Evolutionary conservation across 2,888 invertebrate species (phyloP).

Genomic region (Diploptera punctata): DNA sequence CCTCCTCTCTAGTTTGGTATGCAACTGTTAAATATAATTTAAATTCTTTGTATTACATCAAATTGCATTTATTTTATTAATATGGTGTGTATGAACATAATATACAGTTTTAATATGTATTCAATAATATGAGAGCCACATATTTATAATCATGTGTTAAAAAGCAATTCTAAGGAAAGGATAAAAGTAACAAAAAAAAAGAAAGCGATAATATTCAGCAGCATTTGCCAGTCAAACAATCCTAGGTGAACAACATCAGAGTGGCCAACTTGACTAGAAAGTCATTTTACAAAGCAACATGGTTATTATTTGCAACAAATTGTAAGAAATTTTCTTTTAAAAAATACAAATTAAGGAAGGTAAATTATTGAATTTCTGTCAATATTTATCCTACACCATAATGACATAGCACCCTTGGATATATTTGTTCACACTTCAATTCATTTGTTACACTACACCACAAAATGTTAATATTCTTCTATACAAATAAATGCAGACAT

Average conservation of each 20-base stretch:
- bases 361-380: slow-evolving; percentile 8
- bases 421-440: slow-evolving; percentile 28
- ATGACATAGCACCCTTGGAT: slow-evolving; percentile 28
- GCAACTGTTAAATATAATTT: too few species aligned
- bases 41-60: not conserved
- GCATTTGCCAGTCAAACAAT: slow-evolving; percentile 28
- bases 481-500: slow-evolving; percentile 42
- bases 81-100: slow-evolving; percentile 41
- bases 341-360: slow-evolving; percentile 16
- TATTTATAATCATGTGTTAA: slow-evolving; percentile 11
- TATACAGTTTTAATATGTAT: slow-evolving; percentile 38
- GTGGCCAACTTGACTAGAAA: slow-evolving; percentile 30
- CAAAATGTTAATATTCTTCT: slow-evolving; percentile 23
- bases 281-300: slow-evolving; percentile 26
- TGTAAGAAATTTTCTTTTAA: slow-evolving; percentile 16
- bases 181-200: not conserved
- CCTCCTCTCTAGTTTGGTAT: too few species aligned
- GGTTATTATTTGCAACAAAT: slow-evolving; percentile 33
- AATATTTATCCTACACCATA: slow-evolving; percentile 23
- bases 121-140: not conserved
- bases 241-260: slow-evolving; percentile 23
- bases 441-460: slow-evolving; percentile 26
- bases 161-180: not conserved
- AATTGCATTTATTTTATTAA: slow-evolving; percentile 27
- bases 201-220: slow-evolving; percentile 16